Conservation (phyloP, 1,140 invertebrate species). For the Meteorus sp. region DNA sequence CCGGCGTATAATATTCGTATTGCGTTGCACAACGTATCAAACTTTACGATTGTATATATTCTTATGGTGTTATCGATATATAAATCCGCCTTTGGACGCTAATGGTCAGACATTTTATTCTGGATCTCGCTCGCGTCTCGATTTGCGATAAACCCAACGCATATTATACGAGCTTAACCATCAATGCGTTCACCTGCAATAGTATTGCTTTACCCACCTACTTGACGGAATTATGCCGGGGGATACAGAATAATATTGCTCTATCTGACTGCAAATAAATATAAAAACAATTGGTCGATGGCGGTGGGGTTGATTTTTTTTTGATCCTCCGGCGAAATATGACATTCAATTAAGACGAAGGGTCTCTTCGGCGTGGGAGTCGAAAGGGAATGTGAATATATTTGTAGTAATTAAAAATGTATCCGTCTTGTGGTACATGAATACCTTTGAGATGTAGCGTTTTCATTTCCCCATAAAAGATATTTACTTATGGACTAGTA, state of each 20-base stretch:
- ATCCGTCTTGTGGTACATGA: constrained; percentile 49
- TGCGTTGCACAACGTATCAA: constrained; percentile 28
- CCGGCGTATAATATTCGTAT: neutral
- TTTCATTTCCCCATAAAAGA: constrained; percentile 55
- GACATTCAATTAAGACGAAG: constrained; percentile 58
- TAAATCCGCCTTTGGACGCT: constrained; percentile 47
- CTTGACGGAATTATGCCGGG: constrained; percentile 6
- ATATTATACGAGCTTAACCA: constrained; percentile 10
- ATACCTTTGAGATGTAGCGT: constrained; percentile 55
- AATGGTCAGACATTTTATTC: constrained; percentile 47
- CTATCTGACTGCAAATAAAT: no score
- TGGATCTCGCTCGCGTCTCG: constrained; percentile 19
- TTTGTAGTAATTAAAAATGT: constrained; percentile 61
- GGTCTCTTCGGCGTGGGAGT: constrained; percentile 39
- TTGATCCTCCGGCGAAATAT: constrained; percentile 43
- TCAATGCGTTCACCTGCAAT: constrained; percentile 17
- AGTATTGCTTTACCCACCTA: constrained; percentile 2
- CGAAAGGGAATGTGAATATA: no score
- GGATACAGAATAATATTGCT: neutral
- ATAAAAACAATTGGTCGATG: neutral
- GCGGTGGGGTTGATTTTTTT: neutral
- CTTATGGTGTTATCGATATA: constrained; percentile 49
- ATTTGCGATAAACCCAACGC: constrained; percentile 15
- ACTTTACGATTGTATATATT: constrained; percentile 51
- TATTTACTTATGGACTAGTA: no score